Percentiles rank a stretch among this genome's conserved stretches.
These are phyloP conservation scores for Nemoura dubitans DNA, from an alignment of 2,888 invertebrate species.

Conservation along the genomic window DNA sequence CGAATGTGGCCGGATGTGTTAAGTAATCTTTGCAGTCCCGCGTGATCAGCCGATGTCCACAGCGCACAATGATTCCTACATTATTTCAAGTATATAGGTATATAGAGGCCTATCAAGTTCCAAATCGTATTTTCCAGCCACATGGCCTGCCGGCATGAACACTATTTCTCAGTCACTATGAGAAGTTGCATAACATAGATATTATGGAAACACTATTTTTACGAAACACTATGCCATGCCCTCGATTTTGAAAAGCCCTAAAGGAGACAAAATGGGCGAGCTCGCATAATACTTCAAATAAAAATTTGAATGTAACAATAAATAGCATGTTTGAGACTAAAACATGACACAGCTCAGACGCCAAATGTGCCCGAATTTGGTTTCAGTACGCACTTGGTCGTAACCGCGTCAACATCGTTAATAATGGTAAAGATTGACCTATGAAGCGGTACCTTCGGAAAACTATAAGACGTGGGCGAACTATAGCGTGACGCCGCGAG, in stretches of 20 bases:
- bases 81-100: slow-evolving; percentile 12
- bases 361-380: not conserved
- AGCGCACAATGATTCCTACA: not conserved
- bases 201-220: not conserved
- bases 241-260: not conserved
- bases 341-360: not conserved
- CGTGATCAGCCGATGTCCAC: not conserved
- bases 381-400: not conserved
- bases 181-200: not conserved
- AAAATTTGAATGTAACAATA: not conserved
- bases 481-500: not conserved
- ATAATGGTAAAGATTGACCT: not conserved
- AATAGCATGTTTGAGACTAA: not conserved
- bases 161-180: not conserved
- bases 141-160: not conserved
- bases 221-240: not conserved
- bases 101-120: not conserved
- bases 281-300: not conserved
- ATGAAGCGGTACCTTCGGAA: not conserved
- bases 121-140: not conserved
- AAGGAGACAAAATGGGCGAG: not conserved
- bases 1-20: not conserved
- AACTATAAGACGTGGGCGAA: not conserved
- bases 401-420: not conserved
- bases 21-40: not conserved